A percentile compares a stretch with the other conserved stretches of the same genome.
Evolutionary conservation across 92 coral and sea anemone genomes (phyloP).

Genomic region (Ricordea florida): DNA sequence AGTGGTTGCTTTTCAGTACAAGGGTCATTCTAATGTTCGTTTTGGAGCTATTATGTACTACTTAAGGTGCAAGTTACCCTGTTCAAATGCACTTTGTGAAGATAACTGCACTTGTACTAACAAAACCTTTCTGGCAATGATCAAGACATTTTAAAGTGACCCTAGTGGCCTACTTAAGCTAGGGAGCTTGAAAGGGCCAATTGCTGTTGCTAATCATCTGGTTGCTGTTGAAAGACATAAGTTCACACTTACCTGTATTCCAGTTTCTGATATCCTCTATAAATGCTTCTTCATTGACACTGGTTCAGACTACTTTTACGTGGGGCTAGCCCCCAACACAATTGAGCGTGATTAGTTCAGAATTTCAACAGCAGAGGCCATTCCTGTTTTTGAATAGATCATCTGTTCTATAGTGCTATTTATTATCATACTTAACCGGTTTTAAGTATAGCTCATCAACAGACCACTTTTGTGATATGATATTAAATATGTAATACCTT

Average conservation of each 20-base stretch:
- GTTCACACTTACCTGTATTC: neutral
- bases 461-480: no score
- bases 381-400: no score
- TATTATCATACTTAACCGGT: no score
- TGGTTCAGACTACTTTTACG: neutral
- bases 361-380: no score
- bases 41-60: neutral
- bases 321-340: neutral
- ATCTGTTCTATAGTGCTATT: no score
- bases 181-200: conserved; percentile 1
- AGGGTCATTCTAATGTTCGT: neutral
- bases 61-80: neutral
- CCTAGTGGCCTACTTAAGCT: neutral
- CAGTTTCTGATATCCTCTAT: neutral
- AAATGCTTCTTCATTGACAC: neutral
- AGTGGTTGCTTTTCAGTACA: neutral
- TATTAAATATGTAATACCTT: no score
- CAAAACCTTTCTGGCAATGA: neutral
- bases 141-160: conserved; percentile 6
- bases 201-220: neutral
- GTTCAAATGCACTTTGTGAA: neutral
- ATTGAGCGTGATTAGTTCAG: neutral
- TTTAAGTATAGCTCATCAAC: no score
- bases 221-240: neutral
- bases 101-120: neutral